Evolutionary conservation across 2,797 vertebrate genomes (phyloP), one percentile per base, ranked within the genome.

Genomic region (Poecile montanus): DNA sequence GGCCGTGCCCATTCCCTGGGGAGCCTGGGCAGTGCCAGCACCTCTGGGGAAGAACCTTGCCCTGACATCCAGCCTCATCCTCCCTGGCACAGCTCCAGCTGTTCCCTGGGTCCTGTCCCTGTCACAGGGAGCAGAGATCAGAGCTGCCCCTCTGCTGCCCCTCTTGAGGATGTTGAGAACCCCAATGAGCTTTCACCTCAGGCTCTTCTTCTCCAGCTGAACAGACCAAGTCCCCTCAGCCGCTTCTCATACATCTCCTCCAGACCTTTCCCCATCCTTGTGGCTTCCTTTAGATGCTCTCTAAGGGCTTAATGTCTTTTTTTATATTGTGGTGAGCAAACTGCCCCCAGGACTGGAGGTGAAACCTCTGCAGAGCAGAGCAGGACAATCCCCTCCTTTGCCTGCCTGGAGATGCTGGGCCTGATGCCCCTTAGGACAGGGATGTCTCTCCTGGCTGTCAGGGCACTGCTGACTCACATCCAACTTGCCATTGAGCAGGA

Each of bases 1-100:
- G 56, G 83, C 40, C 2, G n/a, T 7, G 62, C 3, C 45, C 62
- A 45, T 61, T 47, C 48, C 83, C 63, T 77, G 83, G 72, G 82
- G 18, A 60, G 82, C 62, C 82, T 75, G 82, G 32, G 23, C 82
- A 67, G 32, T 44, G 82, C 82, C 73, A 68, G 47, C 62, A n/a
- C 47, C 54, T 45, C 10, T 53, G 72, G 44, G 71, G 38, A 38
- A 54, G 54, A 61, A 5, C n/a, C 40, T 76, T 45, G 4, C 3
- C 38, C 11, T 47, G 22, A 25, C 0, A 0, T 2, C 34, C 73
- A 70, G 2, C 47, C 63, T 61, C 0, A 17, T 0, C 34, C 34
- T 5, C 0, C 10, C 48, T 77, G 84, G 0, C 57, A 21, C 48
- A 71, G 42, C 40, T 48, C 20, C 57, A 56, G 17, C 11, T 0